A percentile compares a stretch with the other conserved stretches of the same genome.
Evolutionary conservation across 2,888 invertebrate species (phyloP).

Genomic region (Eurois occulta): DNA sequence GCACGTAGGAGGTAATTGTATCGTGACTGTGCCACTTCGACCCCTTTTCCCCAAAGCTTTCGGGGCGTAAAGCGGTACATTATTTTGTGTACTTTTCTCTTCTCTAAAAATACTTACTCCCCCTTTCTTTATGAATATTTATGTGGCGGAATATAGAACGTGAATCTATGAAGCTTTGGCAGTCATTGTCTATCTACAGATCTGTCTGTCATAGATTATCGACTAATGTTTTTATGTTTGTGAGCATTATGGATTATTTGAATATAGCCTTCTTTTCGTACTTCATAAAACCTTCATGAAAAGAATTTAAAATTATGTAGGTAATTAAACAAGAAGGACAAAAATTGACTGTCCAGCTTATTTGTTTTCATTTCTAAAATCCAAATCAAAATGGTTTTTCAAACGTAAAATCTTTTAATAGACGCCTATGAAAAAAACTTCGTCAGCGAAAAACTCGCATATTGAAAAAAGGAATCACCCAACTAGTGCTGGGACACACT

Average conservation of each 20-base stretch:
- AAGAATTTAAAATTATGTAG: neutral
- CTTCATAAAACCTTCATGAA: neutral
- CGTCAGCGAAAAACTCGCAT: constrained; percentile 10
- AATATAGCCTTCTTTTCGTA: neutral
- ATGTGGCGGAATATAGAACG: constrained; percentile 49
- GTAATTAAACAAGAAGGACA: neutral
- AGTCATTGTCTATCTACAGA: constrained; percentile 46
- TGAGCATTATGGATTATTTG: neutral
- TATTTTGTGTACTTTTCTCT: constrained; percentile 64
- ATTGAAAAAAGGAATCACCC: constrained; percentile 12
- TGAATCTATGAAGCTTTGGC: constrained; percentile 57
- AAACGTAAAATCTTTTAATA: neutral
- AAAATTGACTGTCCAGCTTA: neutral
- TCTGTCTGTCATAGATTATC: constrained; percentile 24
- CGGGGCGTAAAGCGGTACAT: constrained; percentile 70
- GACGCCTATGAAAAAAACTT: neutral
- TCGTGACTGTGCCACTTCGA: constrained; percentile 77
- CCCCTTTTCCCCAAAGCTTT: constrained; percentile 65
- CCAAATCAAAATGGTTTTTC: neutral
- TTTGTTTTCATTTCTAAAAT: neutral
- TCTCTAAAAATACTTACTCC: constrained; percentile 60
- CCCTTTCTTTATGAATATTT: constrained; percentile 67
- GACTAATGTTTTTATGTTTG: constrained; percentile 18
- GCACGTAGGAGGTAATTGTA: constrained; percentile 76
- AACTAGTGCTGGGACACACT: constrained; percentile 35